Percentiles rank a stretch among this genome's conserved stretches.
These are phyloP conservation scores for Leucophenga maculata DNA, from an alignment of 2,888 invertebrate species.

Conservation along the genomic window DNA sequence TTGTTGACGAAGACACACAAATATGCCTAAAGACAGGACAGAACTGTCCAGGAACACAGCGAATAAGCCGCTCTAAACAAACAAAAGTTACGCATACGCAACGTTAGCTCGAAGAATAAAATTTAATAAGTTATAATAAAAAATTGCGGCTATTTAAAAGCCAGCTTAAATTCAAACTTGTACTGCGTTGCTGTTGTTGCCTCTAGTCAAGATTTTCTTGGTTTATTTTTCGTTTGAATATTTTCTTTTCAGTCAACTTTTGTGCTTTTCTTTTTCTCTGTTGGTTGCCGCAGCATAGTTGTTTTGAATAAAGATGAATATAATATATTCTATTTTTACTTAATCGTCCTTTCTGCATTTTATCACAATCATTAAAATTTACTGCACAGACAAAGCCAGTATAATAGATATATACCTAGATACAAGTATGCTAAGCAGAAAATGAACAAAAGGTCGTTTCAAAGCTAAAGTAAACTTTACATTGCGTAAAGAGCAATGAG, in stretches of 20 bases:
- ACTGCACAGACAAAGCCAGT: too few species aligned
- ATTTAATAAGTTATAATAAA: neutral
- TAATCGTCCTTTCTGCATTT: too few species aligned
- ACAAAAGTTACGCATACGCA: neutral
- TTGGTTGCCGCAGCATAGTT: too few species aligned
- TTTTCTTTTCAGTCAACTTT: neutral
- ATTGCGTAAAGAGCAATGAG: too few species aligned
- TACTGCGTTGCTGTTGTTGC: neutral
- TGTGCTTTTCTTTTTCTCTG: too few species aligned
- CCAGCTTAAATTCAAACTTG: neutral
- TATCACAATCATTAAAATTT: too few species aligned
- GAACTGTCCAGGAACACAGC: neutral
- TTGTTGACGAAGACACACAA: neutral
- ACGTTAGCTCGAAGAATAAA: neutral
- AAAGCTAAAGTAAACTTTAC: too few species aligned
- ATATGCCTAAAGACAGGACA: neutral
- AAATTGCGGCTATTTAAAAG: conserved; percentile 1
- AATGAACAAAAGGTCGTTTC: too few species aligned
- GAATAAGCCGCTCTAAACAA: neutral
- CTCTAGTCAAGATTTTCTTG: neutral
- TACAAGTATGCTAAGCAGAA: too few species aligned
- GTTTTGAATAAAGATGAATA: too few species aligned
- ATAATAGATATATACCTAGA: too few species aligned
- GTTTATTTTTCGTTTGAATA: neutral
- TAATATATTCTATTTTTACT: too few species aligned